Conservation (phyloP, 2,888 invertebrate species). For the Thyatira batis region DNA sequence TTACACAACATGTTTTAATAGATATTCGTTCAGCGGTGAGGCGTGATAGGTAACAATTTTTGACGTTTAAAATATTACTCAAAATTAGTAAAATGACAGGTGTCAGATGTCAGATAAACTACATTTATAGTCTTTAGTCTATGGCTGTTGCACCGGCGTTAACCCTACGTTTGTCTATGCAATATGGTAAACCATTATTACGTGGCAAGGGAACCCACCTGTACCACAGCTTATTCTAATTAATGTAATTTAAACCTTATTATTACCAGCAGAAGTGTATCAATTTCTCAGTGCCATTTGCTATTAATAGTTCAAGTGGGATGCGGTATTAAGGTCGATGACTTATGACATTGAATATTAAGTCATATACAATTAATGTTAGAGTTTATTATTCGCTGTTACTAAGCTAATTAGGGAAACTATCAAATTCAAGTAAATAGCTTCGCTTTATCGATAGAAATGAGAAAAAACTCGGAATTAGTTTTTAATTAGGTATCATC, state of each 20-base stretch:
- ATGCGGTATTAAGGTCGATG: constrained; percentile 40
- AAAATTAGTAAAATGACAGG: no score
- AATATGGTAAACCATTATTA: neutral
- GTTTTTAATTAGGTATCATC: neutral
- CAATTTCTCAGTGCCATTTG: neutral
- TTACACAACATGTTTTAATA: no score
- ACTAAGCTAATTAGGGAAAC: no score
- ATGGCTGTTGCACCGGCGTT: constrained; percentile 32
- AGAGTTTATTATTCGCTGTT: no score
- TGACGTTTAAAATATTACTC: no score
- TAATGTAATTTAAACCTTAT: neutral
- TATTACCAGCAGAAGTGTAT: neutral
- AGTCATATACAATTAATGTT: no score
- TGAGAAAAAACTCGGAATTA: neutral
- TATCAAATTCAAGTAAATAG: no score
- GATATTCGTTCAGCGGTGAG: no score
- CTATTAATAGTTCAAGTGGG: constrained; percentile 24
- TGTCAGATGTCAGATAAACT: no score
- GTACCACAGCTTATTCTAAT: neutral
- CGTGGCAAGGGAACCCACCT: neutral
- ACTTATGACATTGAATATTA: constrained; percentile 38
- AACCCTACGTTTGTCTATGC: constrained; percentile 12
- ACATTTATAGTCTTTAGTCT: constrained; percentile 15
- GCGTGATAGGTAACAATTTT: no score
- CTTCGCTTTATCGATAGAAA: constrained; percentile 4